A percentile compares a stretch with the other conserved stretches of the same genome.
Conservation (phyloP, 2,797 vertebrate genomes). For the Cygnus olor region DNA sequence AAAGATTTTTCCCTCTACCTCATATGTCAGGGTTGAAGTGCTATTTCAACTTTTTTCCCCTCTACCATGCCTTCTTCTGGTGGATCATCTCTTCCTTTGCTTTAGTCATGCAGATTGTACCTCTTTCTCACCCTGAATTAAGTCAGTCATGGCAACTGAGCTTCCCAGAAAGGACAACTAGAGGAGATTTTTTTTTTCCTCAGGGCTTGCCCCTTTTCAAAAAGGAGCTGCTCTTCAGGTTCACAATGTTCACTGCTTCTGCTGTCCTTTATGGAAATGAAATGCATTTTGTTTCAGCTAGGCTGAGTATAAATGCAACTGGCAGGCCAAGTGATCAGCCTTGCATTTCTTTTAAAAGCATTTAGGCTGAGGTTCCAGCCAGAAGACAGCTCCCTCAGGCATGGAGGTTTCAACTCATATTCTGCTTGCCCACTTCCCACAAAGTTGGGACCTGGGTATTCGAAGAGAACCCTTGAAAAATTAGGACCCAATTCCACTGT, state of each 20-base stretch:
- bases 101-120: neutral
- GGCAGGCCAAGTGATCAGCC: neutral
- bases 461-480: neutral
- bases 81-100: neutral
- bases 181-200: neutral
- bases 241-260: neutral
- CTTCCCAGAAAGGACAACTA: neutral
- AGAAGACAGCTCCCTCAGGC: neutral
- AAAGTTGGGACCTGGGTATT: neutral
- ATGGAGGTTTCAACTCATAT: neutral
- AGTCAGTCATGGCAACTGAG: neutral
- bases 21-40: neutral
- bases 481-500: neutral
- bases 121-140: neutral
- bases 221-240: neutral
- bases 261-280: neutral
- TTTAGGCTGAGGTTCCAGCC: neutral
- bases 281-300: neutral
- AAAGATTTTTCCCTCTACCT: neutral
- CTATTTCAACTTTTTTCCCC: neutral
- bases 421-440: neutral
- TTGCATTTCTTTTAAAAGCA: neutral
- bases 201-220: neutral
- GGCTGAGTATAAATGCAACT: neutral
- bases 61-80: neutral